These are phyloP conservation scores for Xiphorhynchus elegans DNA, from an alignment of 2,113 vertebrate genomes.

Conservation along the genomic window DNA sequence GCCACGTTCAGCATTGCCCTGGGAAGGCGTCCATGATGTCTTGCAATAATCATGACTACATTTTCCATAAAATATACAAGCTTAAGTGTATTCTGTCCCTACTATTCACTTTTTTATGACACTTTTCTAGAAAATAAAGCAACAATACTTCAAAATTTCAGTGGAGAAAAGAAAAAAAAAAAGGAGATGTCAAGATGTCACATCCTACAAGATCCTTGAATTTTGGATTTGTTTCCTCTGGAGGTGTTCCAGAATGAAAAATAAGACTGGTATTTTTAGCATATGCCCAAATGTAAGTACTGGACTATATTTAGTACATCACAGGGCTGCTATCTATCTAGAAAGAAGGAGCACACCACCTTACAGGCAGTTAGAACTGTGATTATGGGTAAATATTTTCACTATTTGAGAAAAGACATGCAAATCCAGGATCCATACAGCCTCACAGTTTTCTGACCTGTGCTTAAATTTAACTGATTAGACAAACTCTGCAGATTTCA, in stretches of 20 bases:
- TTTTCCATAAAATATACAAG: background rate
- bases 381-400: background rate
- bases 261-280: background rate
- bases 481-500: background rate
- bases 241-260: background rate
- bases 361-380: background rate
- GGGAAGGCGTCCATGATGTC: background rate
- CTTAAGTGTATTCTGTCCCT: background rate
- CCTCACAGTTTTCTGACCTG: background rate
- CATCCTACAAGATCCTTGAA: background rate
- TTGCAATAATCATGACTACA: too few relatives aligned
- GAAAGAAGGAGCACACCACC: background rate
- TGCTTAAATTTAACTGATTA: background rate
- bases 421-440: background rate
- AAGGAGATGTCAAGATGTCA: background rate
- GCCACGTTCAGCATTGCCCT: background rate
- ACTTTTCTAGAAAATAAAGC: background rate
- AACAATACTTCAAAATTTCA: background rate
- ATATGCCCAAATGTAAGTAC: background rate
- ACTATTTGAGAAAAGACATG: background rate
- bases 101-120: background rate
- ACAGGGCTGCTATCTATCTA: background rate
- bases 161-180: background rate
- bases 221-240: background rate
- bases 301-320: background rate